Percentiles rank a stretch among this genome's conserved stretches.
These are phyloP conservation scores for Lissonota sp. DNA, from an alignment of 2,888 invertebrate species.

Conservation along the genomic window DNA sequence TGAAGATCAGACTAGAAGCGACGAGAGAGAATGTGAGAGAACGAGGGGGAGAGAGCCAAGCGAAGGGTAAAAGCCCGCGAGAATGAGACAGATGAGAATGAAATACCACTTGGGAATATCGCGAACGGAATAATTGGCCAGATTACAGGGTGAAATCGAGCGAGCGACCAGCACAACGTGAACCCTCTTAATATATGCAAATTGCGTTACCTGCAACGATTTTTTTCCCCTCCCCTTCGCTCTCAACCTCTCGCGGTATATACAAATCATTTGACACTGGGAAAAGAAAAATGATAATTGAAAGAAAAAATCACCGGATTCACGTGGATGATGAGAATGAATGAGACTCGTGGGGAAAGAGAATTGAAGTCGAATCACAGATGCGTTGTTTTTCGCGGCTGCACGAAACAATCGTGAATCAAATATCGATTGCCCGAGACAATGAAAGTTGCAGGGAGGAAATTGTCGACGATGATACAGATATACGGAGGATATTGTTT, in stretches of 20 bases:
- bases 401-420: constrained; percentile 15
- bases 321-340: neutral
- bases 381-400: neutral
- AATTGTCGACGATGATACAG: neutral
- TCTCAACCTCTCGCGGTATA: no score
- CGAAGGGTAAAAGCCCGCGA: neutral
- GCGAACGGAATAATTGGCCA: constrained; percentile 43
- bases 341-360: neutral
- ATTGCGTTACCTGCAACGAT: neutral
- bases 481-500: neutral
- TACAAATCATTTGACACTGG: no score
- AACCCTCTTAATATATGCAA: constrained; percentile 10
- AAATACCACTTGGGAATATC: constrained; percentile 28
- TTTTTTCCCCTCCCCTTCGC: neutral
- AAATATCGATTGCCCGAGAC: constrained; percentile 14
- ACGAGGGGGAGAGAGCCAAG: neutral
- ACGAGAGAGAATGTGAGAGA: neutral
- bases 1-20: constrained; percentile 24
- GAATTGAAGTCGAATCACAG: neutral
- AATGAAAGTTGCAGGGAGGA: constrained; percentile 13
- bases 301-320: neutral
- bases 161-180: constrained; percentile 18
- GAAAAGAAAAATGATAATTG: no score
- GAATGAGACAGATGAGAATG: constrained; percentile 9
- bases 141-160: constrained; percentile 41